phyloP scores from a whole-genome alignment of 2,797 vertebrate genomes.

The Karalla daura region DNA sequence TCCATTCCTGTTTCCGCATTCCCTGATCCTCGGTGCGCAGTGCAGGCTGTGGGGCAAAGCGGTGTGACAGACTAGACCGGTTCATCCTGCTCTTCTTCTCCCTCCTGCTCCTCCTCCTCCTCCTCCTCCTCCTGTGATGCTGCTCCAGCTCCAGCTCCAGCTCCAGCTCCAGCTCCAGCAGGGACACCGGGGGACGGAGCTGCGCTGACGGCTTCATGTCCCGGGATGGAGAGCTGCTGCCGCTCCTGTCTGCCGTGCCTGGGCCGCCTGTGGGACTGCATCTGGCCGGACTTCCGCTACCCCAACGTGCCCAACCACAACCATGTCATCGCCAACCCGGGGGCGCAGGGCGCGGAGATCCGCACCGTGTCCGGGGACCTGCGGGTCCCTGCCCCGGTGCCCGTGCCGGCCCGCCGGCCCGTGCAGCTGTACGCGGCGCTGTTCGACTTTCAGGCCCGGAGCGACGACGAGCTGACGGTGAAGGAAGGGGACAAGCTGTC shows the following conservation, averaged over 20 bases:
- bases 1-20: conserved; percentile 80
- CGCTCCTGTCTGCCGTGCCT: conserved; percentile 87
- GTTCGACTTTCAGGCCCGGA: conserved; percentile 88
- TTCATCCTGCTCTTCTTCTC: conserved; percentile 78
- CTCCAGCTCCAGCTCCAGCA: too few relatives aligned
- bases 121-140: too few relatives aligned
- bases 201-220: conserved; percentile 41
- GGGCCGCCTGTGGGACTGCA: conserved; percentile 87
- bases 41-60: conserved; percentile 58
- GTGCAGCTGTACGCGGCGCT: conserved; percentile 87
- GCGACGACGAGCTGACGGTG: conserved; percentile 88
- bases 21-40: conserved; percentile 60
- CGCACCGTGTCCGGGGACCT: conserved; percentile 82
- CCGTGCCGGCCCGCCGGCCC: conserved; percentile 74
- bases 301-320: conserved; percentile 53
- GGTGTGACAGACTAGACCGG: conserved; percentile 77
- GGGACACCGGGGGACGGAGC: too few relatives aligned
- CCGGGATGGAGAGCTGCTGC: conserved; percentile 89
- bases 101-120: too few relatives aligned
- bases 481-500: conserved; percentile 89
- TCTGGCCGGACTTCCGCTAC: conserved; percentile 84
- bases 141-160: too few relatives aligned
- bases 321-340: conserved; percentile 66
- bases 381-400: conserved; percentile 69
- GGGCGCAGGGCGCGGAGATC: conserved; percentile 65